Percentiles rank a stretch among this genome's conserved stretches.
Conservation (phyloP, 2,797 vertebrate species). For the Malurus splendens region DNA sequence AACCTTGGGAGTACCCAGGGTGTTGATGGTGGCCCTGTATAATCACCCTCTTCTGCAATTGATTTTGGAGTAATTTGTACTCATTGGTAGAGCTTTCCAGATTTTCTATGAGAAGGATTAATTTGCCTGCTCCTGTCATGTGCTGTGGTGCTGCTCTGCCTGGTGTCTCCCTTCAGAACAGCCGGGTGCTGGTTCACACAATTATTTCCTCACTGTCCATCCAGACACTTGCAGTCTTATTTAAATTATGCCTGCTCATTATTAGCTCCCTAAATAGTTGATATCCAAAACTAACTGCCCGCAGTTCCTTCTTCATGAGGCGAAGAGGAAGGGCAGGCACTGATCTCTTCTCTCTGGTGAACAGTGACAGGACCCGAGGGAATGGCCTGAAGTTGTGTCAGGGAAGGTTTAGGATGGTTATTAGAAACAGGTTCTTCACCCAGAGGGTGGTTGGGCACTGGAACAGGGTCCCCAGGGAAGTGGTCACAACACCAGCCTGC, state of each 20-base stretch:
- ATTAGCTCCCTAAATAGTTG: not conserved
- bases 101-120: not conserved
- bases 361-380: not conserved
- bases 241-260: not conserved
- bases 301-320: not conserved
- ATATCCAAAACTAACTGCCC: not conserved
- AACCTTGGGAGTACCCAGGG: not conserved
- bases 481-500: not conserved
- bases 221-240: not conserved
- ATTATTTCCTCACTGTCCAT: not conserved
- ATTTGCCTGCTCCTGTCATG: not conserved
- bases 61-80: not conserved
- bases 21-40: not conserved
- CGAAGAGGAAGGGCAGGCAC: accelerated
- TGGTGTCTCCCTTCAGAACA: not conserved
- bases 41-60: accelerated
- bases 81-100: not conserved
- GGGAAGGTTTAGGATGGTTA: not conserved
- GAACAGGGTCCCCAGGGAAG: not conserved
- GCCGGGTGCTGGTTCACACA: not conserved
- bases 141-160: not conserved
- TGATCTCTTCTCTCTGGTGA: not conserved
- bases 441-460: not conserved
- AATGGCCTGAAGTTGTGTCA: not conserved
- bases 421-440: not conserved